Evolutionary conservation across 2,888 invertebrate genomes (phyloP), one percentile per base, ranked within the genome.

Genomic region (Boloria selene): DNA sequence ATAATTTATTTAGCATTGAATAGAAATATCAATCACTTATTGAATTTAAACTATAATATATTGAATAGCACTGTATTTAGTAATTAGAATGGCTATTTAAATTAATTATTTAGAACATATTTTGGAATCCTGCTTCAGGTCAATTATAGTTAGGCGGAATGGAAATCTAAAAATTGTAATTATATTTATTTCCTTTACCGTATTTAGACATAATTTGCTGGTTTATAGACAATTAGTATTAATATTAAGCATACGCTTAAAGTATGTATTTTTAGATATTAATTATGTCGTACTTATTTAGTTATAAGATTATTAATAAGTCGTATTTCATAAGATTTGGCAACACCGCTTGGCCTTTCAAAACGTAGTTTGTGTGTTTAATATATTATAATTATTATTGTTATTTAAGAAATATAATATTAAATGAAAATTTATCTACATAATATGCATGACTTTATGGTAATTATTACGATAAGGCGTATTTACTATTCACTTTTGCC

Each of bases 271-370:
- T 63, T 50, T 65, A 56, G 62, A 60, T 62, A 59, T 56, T 64
- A 53, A 56, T 75, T 74, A 75, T 78, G 77, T 79, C 85, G 81
- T 83, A 83, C 77, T 80, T 83, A 82, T 72, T 74, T 70, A 70
- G 58, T 14, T 61, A 60, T 62, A 51, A 51, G 51, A n/a, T 52
- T 45, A 64, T 45, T 17, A 64, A 64, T 49, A 67, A 70, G 72
- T 64, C 51, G 67, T 65, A 72, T 68, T 63, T 75, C 71, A 76
- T 74, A 78, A 86, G 85, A 80, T 85, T 80, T 92, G 92, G 92
- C 91, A 92, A 91, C 91, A 92, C 92, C 92, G 91, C 90, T 92
- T 91, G 92, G 92, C 92, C 92, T 92, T 90, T 87, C 85, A 89
- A 84, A 81, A 85, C 88, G 90, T 89, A 83, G 86, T 85, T 66